These are phyloP conservation scores for Leptinotarsa peninsularis DNA, from an alignment of 2,888 invertebrate species.

Conservation along the genomic window DNA sequence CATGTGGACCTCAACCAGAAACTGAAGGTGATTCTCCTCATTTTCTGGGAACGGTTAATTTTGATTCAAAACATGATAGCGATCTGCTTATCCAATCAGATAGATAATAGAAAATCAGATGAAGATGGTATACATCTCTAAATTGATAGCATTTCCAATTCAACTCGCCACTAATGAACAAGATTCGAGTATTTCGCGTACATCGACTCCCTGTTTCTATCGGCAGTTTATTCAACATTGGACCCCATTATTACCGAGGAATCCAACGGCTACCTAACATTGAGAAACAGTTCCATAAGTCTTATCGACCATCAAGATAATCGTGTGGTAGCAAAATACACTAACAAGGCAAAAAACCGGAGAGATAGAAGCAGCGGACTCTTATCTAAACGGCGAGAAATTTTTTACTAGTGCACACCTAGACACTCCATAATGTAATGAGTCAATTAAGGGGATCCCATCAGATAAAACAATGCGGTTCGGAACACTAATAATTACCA, in stretches of 20 bases:
- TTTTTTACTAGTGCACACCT: slow-evolving; percentile 66
- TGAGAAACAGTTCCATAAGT: slow-evolving; percentile 35
- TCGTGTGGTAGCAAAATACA: slow-evolving; percentile 54
- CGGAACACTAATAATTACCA: slow-evolving; percentile 64
- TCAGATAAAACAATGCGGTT: slow-evolving; percentile 63
- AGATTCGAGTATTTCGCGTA: slow-evolving; percentile 4
- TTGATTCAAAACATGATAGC: no score
- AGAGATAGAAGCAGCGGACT: slow-evolving; percentile 52
- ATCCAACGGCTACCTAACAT: slow-evolving; percentile 22
- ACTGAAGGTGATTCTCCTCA: no score
- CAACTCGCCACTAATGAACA: slow-evolving; percentile 6
- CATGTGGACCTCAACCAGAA: no score
- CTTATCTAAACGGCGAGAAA: slow-evolving; percentile 65
- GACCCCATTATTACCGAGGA: slow-evolving; percentile 14
- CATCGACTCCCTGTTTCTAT: slow-evolving; percentile 4
- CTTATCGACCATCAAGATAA: slow-evolving; percentile 57
- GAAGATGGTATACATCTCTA: no score
- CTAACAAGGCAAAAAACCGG: slow-evolving; percentile 58
- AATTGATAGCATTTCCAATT: neutral
- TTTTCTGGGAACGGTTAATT: no score
- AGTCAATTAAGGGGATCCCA: slow-evolving; percentile 65
- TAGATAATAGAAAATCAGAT: no score
- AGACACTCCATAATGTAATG: slow-evolving; percentile 64
- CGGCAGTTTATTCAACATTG: slow-evolving; percentile 12
- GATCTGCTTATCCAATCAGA: no score